A percentile compares a stretch with the other conserved stretches of the same genome.
Evolutionary conservation across 1,140 invertebrate species (phyloP).

Genomic region (Drosophila seguyi): DNA sequence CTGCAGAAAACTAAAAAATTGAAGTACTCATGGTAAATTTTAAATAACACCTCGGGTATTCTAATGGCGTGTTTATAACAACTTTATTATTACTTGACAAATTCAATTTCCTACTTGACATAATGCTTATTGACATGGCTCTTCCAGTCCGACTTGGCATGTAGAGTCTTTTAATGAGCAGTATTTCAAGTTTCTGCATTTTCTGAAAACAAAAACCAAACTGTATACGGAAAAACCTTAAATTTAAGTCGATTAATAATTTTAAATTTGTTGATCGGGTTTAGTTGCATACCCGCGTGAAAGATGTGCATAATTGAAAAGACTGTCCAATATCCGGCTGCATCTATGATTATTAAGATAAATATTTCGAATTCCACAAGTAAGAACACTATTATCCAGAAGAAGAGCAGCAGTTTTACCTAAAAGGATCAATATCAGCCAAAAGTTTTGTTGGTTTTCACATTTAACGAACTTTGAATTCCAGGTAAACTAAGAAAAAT

Average conservation of each 20-base stretch:
- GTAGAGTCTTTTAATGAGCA: not conserved
- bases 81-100: too few species aligned
- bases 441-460: not conserved
- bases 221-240: slow-evolving; percentile 7
- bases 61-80: too few species aligned
- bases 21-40: too few species aligned
- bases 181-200: not conserved
- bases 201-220: not conserved
- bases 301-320: not conserved
- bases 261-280: too few species aligned
- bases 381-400: slow-evolving; percentile 12
- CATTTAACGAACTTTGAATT: slow-evolving; percentile 19
- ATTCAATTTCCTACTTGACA: too few species aligned
- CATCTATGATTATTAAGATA: not conserved
- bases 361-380: not conserved
- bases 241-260: not conserved
- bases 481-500: not conserved
- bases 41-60: too few species aligned
- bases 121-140: not conserved
- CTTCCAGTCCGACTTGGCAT: not conserved
- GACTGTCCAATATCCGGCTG: too few species aligned
- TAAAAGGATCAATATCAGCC: not conserved
- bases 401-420: slow-evolving; percentile 1
- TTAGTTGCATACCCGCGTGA: not conserved
- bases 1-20: too few species aligned